Evolutionary conservation across 2,888 invertebrate genomes (phyloP), one percentile per base, ranked within the genome.

Genomic region (Augochlorella aurata): DNA sequence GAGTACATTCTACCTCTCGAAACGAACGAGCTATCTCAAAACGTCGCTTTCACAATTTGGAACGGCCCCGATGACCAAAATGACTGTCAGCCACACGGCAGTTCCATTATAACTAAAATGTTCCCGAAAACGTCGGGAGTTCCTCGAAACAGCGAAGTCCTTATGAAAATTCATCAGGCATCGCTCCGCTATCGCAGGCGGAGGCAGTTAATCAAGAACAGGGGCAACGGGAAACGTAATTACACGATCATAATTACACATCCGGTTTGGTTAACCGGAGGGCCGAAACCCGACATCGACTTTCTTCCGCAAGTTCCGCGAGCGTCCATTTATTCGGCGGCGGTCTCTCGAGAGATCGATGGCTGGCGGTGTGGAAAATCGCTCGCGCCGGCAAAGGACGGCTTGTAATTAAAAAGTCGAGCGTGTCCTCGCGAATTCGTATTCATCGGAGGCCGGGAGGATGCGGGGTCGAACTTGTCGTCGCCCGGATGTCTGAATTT

Each of bases 351-450:
- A 50, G 76, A 77, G 81, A 84, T 78, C 79, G 76, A 80, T 83
- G 61, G 54, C 54, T 75, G 74, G 49, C 70, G 63, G 78, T 47
- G 67, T 68, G 81, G 85, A 83, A 85, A 83, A 87, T 88, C 78
- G 72, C 80, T 88, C 87, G 79, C 83, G 74, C 61, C 73, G 77
- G 54, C 71, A 69, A 67, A 72, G 70, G 81, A 71, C 79, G 70
- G 54, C 69, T 79, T 69, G 79, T 84, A 85, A 84, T 84, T 82
- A 87, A 84, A 85, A 84, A 86, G 68, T 86, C 84, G 61, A 54
- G 52, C 50, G 45, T 16, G 1, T 3, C 61, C 72, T 61, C 29
- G 77, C 75, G 88, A 5, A 88, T 88, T 84, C 80, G 81, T 83
- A 87, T 87, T 87, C 88, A 86, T 87, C 80, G 63, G 69, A 63